Evolutionary conservation across 2,113 vertebrate species (phyloP), one percentile per base, ranked within the genome.

Genomic region (Corythoichthys intestinalis): DNA sequence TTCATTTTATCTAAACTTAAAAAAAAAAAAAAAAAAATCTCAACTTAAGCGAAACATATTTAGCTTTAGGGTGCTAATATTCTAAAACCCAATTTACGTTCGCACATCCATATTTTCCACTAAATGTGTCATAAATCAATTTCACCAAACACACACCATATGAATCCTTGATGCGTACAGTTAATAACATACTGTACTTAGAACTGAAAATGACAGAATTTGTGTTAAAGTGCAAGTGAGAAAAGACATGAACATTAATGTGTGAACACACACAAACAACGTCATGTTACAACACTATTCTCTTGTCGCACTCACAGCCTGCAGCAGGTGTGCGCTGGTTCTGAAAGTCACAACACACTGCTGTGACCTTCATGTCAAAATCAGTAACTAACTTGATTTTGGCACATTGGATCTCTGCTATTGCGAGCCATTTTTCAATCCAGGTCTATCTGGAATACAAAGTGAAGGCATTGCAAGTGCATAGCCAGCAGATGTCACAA

Each of bases 291-390:
- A 34, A 74, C 71, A 67, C 76, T 58, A 3, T 39, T 77, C 65
- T 78, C 66, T 60, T 71, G 59, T 75, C 67, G 80, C 71, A 75
- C 69, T 67, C 39, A 73, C 70, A 49, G 63, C 37, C 69, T 67
- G 59, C 63, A 70, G 80, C 80, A 77, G 78, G 78, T 81, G 80
- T 60, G 49, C 17, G 54, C 60, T 6, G 17, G 6, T 69, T 83
- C 67, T 81, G 72, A 71, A 82, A 65, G 75, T 82, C 79, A 76
- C 65, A 77, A 65, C 63, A 58, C 67, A 56, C 64, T n/a, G 37
- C 41, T 14, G 4, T 61, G 62, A 84, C 76, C 69, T 85, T 85
- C 77, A 83, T 74, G 75, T 79, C 72, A 72, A 13, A 57, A 75
- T 69, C 70, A 75, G 67, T 34, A 65, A 63, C 60, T 63, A 34